These are phyloP conservation scores for Chaetophractus vellerosus DNA, from an alignment of 2,797 vertebrate species.

Conservation along the genomic window DNA sequence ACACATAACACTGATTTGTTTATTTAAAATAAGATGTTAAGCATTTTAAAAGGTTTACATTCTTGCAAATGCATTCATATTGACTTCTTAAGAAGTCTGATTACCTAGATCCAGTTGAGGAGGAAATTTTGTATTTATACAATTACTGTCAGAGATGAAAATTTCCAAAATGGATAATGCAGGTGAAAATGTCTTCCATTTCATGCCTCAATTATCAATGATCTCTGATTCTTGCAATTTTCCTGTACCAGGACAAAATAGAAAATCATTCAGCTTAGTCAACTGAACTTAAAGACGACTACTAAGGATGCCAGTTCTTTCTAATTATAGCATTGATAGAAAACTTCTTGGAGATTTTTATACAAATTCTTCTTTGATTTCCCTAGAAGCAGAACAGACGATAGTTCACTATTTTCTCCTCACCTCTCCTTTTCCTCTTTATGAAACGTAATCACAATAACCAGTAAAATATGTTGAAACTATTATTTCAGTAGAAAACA, in stretches of 20 bases:
- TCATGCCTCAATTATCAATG: conserved; percentile 10
- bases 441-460: neutral
- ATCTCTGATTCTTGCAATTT: conserved; percentile 43
- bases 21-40: conserved; percentile 37
- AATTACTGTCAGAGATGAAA: neutral
- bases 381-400: neutral
- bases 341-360: neutral
- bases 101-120: neutral
- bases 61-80: neutral
- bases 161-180: conserved; percentile 42
- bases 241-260: neutral
- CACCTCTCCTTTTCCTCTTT: neutral
- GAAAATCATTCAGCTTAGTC: neutral
- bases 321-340: neutral
- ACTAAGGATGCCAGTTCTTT: neutral
- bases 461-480: neutral
- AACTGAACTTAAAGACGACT: neutral
- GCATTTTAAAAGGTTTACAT: neutral
- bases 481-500: neutral
- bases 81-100: conserved; percentile 31
- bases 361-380: conserved; percentile 15
- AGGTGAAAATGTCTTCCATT: conserved; percentile 57
- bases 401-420: neutral
- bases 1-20: neutral
- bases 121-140: conserved; percentile 18